phyloP scores from a whole-genome alignment of 1,140 invertebrate species.

The Trissolcus basalis region DNA sequence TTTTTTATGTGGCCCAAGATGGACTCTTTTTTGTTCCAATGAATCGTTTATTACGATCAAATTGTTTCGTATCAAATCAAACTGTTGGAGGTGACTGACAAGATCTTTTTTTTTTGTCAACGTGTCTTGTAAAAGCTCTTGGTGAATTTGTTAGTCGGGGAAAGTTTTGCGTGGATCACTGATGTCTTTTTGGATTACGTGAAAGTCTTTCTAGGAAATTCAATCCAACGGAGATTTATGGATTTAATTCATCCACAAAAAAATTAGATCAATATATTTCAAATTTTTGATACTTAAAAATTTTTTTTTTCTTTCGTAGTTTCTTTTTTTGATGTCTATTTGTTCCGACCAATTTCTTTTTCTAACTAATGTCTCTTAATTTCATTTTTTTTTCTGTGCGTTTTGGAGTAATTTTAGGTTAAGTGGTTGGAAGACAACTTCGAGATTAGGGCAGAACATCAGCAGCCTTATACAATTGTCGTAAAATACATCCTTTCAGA shows the following conservation, averaged over 20 bases:
- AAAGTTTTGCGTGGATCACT: constrained; percentile 64
- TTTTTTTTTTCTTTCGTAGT: no score
- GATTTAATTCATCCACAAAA: no score
- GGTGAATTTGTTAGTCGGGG: not conserved
- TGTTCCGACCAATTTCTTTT: no score
- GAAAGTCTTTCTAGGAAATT: constrained; percentile 56
- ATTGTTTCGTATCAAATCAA: constrained; percentile 20
- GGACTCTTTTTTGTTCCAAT: constrained; percentile 13
- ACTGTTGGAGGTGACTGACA: constrained; percentile 6
- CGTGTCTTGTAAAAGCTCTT: not conserved
- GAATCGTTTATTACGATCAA: constrained; percentile 15
- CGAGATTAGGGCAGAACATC: no score
- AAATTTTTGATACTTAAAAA: no score
- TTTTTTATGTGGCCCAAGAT: constrained; percentile 20
- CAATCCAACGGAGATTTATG: constrained; percentile 1
- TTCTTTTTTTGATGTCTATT: no score
- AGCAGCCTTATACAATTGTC: constrained; percentile 12
- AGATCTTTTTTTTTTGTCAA: constrained; percentile 4
- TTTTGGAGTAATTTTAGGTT: no score
- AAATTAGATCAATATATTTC: no score
- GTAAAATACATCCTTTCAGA: constrained; percentile 19
- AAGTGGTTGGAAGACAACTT: no score
- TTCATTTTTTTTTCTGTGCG: no score
- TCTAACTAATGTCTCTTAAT: no score
- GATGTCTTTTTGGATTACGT: constrained; percentile 66